Percentiles rank a stretch among this genome's conserved stretches.
phyloP scores from a whole-genome alignment of 2,113 vertebrate species.

The Todiramphus saurophagus region DNA sequence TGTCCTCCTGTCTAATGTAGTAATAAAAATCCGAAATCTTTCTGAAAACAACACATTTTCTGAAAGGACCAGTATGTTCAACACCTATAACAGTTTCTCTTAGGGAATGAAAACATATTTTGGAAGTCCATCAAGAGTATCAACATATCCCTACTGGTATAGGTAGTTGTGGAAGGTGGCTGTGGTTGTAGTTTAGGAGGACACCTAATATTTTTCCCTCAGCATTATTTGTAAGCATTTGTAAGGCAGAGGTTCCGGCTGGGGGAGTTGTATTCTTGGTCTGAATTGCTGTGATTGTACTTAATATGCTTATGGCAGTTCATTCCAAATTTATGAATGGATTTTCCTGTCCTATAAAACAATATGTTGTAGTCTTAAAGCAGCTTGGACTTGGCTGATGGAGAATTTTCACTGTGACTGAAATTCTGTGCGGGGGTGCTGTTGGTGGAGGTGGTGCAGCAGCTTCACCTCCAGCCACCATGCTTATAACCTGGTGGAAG shows the following conservation, averaged over 20 bases:
- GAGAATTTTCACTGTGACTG: neutral
- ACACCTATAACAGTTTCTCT: neutral
- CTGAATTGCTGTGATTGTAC: neutral
- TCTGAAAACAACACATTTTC: neutral
- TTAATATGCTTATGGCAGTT: neutral
- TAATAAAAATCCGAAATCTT: neutral
- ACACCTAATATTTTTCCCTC: neutral
- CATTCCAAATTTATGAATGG: neutral
- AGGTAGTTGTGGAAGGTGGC: neutral
- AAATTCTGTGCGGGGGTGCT: neutral
- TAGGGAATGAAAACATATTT: neutral
- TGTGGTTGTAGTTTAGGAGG: neutral
- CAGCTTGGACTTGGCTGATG: neutral
- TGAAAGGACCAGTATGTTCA: neutral
- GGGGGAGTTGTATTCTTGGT: neutral
- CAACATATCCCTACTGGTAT: neutral
- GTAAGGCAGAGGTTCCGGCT: neutral
- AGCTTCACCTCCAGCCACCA: neutral
- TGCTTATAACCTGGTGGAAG: neutral
- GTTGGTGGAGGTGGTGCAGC: neutral
- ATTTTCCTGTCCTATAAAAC: neutral
- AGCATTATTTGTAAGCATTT: neutral
- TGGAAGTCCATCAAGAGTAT: neutral
- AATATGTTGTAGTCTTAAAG: neutral
- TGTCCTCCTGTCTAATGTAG: neutral